phyloP scores from a whole-genome alignment of 2,797 vertebrate species.

The Sebastiscus albofasciatus region DNA sequence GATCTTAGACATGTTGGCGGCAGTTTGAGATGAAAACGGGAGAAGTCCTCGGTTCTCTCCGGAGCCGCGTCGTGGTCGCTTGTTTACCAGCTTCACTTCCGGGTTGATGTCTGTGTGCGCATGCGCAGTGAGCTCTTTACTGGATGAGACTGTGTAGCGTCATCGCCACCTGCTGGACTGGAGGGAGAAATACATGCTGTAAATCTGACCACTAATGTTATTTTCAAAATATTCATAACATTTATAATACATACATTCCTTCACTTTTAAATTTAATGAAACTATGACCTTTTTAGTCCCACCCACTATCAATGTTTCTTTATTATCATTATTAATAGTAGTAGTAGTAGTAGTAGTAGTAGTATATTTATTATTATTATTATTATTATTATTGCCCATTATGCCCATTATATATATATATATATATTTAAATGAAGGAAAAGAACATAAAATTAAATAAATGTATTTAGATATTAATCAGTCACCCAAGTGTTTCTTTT shows the following conservation, averaged over 20 bases:
- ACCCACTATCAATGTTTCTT: no score
- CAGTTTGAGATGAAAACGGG: rapidly evolving
- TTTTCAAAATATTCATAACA: background rate
- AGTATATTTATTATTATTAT: background rate
- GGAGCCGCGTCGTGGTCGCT: background rate
- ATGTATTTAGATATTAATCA: no score
- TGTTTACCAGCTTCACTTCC: slow-evolving; percentile 44
- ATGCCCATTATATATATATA: no score
- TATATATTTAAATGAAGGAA: no score
- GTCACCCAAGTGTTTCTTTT: no score
- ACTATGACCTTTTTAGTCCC: no score
- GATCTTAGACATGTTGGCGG: slow-evolving; percentile 49
- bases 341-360: no score
- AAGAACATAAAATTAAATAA: no score
- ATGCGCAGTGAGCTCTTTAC: background rate
- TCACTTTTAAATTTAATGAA: no score
- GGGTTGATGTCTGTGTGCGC: background rate
- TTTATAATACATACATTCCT: background rate
- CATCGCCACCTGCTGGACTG: slow-evolving; percentile 13
- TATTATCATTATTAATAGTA: rapidly evolving
- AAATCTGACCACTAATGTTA: background rate
- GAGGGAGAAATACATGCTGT: background rate
- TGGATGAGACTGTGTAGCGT: rapidly evolving
- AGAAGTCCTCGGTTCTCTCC: background rate
- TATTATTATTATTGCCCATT: no score